phyloP scores from a whole-genome alignment of 1,140 invertebrate genomes.

The Caenorhabditis elegans region WBcel235 BX284605.5:6358001-6358500 shows the following conservation, averaged over 20 bases:
- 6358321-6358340: neutral
- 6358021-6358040: constrained; percentile 30
- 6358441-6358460: constrained; percentile 30
- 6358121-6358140: constrained; percentile 3
- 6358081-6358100: constrained; percentile 10
- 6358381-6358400: constrained; percentile 53
- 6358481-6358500: constrained; percentile 16
- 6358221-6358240: neutral
- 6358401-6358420: constrained; percentile 60
- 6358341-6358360: neutral
- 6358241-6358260: neutral
- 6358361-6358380: neutral
- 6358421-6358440: constrained; percentile 42
- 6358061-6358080: constrained; percentile 27
- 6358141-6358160: constrained; percentile 9
- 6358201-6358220: neutral
- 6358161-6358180: constrained; percentile 4
- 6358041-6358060: constrained; percentile 29
- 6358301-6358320: constrained; percentile 17
- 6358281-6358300: neutral
- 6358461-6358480: constrained; percentile 30
- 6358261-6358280: neutral
- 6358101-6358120: neutral
- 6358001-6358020: constrained; percentile 23
- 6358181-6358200: neutral